Percentiles rank a stretch among this genome's conserved stretches.
phyloP scores from a whole-genome alignment of 2,888 invertebrate genomes.

The Dicroscelio sp. region DNA sequence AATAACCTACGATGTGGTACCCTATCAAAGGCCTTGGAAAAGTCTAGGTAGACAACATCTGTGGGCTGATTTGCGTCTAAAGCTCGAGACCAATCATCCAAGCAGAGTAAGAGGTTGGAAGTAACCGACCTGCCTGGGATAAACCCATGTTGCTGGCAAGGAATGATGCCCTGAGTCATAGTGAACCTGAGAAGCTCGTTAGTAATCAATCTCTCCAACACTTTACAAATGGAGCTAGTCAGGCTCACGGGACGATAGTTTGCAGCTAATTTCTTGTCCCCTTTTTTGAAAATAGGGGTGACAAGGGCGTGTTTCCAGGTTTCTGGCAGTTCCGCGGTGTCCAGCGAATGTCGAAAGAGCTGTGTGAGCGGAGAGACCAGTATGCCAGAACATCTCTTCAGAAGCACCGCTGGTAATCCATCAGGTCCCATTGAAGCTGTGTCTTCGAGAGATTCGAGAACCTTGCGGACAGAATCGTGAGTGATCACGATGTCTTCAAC shows the following conservation, averaged over 20 bases:
- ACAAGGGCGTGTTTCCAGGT: not conserved
- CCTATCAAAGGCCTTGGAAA: slow-evolving; percentile 46
- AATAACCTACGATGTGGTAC: slow-evolving; percentile 41
- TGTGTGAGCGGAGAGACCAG: not conserved
- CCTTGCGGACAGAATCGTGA: not conserved
- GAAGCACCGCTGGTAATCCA: slow-evolving; percentile 1
- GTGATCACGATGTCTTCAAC: not conserved
- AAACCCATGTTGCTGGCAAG: slow-evolving; percentile 40
- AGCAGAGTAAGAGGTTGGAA: not conserved
- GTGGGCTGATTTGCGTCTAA: not conserved
- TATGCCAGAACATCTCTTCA: not conserved
- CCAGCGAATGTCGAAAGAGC: not conserved
- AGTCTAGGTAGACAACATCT: slow-evolving; percentile 46
- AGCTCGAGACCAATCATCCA: not conserved
- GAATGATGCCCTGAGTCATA: not conserved
- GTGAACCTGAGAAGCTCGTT: not conserved
- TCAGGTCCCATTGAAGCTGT: slow-evolving; percentile 10
- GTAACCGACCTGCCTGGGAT: slow-evolving; percentile 1
- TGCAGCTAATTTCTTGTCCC: not conserved
- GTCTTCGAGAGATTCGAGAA: slow-evolving; percentile 4
- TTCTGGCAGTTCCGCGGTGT: not conserved
- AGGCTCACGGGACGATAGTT: slow-evolving; percentile 23
- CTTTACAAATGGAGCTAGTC: not conserved
- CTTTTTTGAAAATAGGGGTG: slow-evolving; percentile 15
- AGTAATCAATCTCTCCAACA: not conserved